Percentiles rank a stretch among this genome's conserved stretches.
These are phyloP conservation scores for Electrophaes corylata DNA, from an alignment of 2,888 invertebrate genomes.

Conservation along the genomic window DNA sequence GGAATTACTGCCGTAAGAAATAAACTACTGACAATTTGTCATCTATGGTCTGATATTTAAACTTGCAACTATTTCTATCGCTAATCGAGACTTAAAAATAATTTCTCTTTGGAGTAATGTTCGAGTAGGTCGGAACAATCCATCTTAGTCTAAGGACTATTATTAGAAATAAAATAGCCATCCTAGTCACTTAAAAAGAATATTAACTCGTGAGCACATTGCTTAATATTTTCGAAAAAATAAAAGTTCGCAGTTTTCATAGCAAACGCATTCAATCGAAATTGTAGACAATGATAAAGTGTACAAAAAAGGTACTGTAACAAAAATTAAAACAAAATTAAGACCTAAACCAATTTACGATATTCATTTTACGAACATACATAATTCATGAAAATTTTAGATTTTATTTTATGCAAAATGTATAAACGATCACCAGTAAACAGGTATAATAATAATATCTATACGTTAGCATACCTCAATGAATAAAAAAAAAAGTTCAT, in stretches of 20 bases:
- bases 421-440: not conserved
- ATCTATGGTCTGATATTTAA: too few relatives aligned
- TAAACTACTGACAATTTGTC: too few relatives aligned
- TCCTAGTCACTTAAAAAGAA: not conserved
- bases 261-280: not conserved
- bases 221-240: not conserved
- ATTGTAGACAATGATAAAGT: not conserved
- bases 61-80: not conserved
- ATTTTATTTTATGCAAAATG: not conserved
- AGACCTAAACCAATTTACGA: not conserved
- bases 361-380: too few relatives aligned
- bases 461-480: not conserved
- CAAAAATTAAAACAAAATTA: not conserved
- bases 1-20: too few relatives aligned
- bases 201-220: not conserved
- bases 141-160: slow-evolving; percentile 4
- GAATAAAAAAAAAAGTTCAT: not conserved
- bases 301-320: not conserved
- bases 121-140: slow-evolving; percentile 1
- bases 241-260: not conserved
- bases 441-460: not conserved
- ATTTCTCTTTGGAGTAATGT: slow-evolving; percentile 11
- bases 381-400: not conserved
- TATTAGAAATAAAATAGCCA: slow-evolving; percentile 7
- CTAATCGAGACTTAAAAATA: not conserved